These are phyloP conservation scores for Mastacembelus armatus DNA, from an alignment of 2,797 vertebrate species.

Conservation along the genomic window DNA sequence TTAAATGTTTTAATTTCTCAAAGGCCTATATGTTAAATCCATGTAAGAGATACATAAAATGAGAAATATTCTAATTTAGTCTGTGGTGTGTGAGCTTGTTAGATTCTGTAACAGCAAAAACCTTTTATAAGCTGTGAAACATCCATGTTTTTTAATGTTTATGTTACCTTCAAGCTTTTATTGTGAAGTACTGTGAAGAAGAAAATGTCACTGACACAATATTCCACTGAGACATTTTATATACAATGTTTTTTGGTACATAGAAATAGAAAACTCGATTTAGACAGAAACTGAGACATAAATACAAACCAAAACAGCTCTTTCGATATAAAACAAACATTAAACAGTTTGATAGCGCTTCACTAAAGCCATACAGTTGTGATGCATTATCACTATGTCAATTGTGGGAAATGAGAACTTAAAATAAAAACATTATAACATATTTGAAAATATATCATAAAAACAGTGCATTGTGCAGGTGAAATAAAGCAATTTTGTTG, in stretches of 20 bases:
- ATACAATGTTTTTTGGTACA: conserved; percentile 82
- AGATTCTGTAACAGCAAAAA: background rate
- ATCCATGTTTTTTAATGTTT: background rate
- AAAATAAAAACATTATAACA: conserved; percentile 6
- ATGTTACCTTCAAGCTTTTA: background rate
- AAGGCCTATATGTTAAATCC: background rate
- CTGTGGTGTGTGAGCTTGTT: background rate
- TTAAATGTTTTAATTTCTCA: background rate
- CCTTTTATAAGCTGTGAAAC: background rate
- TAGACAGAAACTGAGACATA: conserved; percentile 80
- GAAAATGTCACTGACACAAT: conserved; percentile 38
- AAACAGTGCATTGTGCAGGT: conserved; percentile 16
- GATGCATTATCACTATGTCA: conserved; percentile 34
- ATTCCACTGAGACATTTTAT: conserved; percentile 74
- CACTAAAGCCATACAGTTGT: conserved; percentile 61
- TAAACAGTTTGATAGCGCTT: conserved; percentile 58
- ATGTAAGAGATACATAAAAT: background rate
- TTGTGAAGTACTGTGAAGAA: background rate
- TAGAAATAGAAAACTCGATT: conserved; percentile 78
- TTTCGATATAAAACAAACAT: conserved; percentile 79
- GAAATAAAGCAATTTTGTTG: conserved; percentile 11
- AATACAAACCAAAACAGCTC: conserved; percentile 81
- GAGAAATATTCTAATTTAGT: too few species aligned
- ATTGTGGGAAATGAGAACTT: conserved; percentile 9
- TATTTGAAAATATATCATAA: background rate